phyloP scores from a whole-genome alignment of 2,888 invertebrate genomes.

The Cryptus armator region DNA sequence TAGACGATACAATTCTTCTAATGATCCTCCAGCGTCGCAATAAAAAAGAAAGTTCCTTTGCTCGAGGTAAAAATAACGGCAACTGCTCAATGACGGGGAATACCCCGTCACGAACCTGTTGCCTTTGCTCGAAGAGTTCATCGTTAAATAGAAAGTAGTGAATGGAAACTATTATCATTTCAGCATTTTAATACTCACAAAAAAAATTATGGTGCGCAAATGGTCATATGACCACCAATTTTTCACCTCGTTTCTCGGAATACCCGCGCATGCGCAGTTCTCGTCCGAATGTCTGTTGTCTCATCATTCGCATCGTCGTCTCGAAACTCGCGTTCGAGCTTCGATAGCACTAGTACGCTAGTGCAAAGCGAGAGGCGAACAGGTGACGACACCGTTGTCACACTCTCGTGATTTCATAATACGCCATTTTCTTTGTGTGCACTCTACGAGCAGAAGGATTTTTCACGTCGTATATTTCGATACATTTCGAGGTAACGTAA shows the following conservation, averaged over 20 bases:
- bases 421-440: constrained; percentile 81
- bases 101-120: too few relatives aligned
- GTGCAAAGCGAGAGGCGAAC: constrained; percentile 70
- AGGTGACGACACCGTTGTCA: constrained; percentile 79
- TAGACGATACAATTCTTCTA: too few relatives aligned
- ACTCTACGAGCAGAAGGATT: constrained; percentile 73
- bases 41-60: too few relatives aligned
- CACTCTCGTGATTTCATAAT: constrained; percentile 77
- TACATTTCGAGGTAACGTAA: constrained; percentile 71
- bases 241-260: background rate
- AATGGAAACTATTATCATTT: too few relatives aligned
- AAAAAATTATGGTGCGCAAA: background rate
- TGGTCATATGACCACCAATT: background rate
- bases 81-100: too few relatives aligned
- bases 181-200: too few relatives aligned
- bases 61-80: too few relatives aligned
- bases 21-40: too few relatives aligned
- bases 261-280: constrained; percentile 5
- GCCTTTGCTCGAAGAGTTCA: too few relatives aligned
- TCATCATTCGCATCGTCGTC: background rate
- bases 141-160: too few relatives aligned
- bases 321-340: constrained; percentile 33
- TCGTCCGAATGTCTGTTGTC: background rate
- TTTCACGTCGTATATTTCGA: constrained; percentile 69
- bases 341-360: constrained; percentile 43